These are phyloP conservation scores for Pseudorectes ferrugineus DNA, from an alignment of 2,113 vertebrate species.

Conservation along the genomic window DNA sequence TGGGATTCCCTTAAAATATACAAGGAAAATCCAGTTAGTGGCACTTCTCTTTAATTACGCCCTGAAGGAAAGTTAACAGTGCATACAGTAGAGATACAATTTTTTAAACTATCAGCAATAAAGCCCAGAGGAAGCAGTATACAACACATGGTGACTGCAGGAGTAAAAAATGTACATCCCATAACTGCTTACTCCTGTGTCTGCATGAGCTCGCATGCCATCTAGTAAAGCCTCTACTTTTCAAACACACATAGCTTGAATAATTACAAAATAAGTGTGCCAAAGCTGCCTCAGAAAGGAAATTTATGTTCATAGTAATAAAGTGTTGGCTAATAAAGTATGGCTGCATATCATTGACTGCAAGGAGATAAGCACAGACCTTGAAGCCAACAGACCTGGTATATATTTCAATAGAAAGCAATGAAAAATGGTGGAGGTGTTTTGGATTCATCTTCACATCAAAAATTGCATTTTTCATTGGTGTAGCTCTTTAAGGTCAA, in stretches of 20 bases:
- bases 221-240: neutral
- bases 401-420: neutral
- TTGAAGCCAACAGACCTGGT: neutral
- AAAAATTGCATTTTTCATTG: neutral
- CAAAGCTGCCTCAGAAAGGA: constrained; percentile 72
- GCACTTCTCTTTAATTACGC: neutral
- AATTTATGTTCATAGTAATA: neutral
- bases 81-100: neutral
- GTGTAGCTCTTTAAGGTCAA: neutral
- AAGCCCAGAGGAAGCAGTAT: neutral
- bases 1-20: neutral
- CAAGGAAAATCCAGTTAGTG: neutral
- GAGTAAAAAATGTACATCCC: neutral
- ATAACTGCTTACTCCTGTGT: neutral
- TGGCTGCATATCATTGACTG: constrained; percentile 5
- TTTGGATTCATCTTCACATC: neutral
- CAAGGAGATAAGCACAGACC: neutral
- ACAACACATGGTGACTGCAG: neutral
- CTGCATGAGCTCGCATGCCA: neutral
- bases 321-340: neutral
- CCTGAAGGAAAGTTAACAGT: neutral
- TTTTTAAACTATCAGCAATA: neutral
- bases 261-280: neutral
- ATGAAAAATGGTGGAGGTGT: neutral
- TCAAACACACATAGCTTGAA: neutral